Conservation (phyloP, 2,113 vertebrate species). For the Philantomba maxwellii region DNA sequence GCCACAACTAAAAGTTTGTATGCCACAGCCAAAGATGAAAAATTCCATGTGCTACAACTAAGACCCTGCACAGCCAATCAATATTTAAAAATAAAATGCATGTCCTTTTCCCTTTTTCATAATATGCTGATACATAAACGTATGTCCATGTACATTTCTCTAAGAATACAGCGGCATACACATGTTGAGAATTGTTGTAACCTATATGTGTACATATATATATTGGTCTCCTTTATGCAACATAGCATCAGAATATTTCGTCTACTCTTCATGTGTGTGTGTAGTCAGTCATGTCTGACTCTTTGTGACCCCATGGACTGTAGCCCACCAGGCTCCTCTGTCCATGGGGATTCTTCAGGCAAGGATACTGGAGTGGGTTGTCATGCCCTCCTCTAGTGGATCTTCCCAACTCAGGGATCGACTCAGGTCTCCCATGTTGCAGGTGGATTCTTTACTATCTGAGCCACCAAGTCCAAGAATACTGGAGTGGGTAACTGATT, state of each 20-base stretch:
- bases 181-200: neutral
- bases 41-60: neutral
- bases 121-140: neutral
- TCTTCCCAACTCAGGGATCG: neutral
- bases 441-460: neutral
- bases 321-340: neutral
- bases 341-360: neutral
- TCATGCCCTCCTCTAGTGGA: neutral
- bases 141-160: neutral
- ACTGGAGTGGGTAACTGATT: neutral
- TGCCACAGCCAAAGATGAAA: neutral
- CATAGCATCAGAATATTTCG: neutral
- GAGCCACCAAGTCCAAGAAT: neutral
- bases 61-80: neutral
- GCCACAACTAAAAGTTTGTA: neutral
- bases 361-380: neutral
- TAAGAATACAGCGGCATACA: neutral
- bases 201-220: neutral
- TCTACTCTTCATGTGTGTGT: neutral
- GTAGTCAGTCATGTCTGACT: neutral
- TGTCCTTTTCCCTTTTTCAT: neutral
- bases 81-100: neutral
- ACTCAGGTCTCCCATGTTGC: neutral
- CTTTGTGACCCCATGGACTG: neutral
- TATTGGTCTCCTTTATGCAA: neutral